These are phyloP conservation scores for Vanacampus margaritifer DNA, from an alignment of 2,113 vertebrate species.

Conservation along the genomic window DNA sequence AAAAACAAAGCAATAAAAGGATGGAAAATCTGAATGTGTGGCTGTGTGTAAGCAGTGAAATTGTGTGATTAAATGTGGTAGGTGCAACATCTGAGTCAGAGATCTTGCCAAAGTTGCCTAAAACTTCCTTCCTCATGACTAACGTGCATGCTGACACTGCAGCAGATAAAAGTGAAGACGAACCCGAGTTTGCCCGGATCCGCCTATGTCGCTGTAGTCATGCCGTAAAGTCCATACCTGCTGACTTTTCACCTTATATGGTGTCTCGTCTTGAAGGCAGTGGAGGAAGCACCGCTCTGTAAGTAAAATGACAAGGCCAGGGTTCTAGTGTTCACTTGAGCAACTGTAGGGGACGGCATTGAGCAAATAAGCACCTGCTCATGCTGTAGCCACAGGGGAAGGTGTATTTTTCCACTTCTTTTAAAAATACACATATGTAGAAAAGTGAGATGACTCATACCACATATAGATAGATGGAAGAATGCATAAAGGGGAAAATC, in stretches of 20 bases:
- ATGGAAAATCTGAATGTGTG: neutral
- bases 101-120: constrained; percentile 4
- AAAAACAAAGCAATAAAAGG: neutral
- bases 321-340: constrained; percentile 16
- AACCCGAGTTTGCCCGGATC: neutral
- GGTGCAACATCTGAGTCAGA: constrained; percentile 23
- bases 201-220: neutral
- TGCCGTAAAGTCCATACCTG: constrained; percentile 35
- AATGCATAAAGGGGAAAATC: neutral
- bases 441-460: neutral
- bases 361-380: constrained; percentile 36
- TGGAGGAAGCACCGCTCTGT: constrained; percentile 48
- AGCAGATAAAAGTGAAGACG: constrained; percentile 17
- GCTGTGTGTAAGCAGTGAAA: neutral
- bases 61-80: neutral
- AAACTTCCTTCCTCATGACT: constrained; percentile 23
- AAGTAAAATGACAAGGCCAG: constrained; percentile 24
- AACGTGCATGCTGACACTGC: constrained; percentile 11
- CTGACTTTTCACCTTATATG: constrained; percentile 61
- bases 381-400: constrained; percentile 28
- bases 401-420: constrained; percentile 28
- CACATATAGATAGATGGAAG: neutral
- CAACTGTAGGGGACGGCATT: constrained; percentile 47
- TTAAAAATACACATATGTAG: neutral
- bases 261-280: constrained; percentile 26